Evolutionary conservation across 37 sponge, comb jelly and placozoan genomes (phyloP), one percentile per base, ranked within the genome.

Genomic region (Dysidea cf. avara): DNA sequence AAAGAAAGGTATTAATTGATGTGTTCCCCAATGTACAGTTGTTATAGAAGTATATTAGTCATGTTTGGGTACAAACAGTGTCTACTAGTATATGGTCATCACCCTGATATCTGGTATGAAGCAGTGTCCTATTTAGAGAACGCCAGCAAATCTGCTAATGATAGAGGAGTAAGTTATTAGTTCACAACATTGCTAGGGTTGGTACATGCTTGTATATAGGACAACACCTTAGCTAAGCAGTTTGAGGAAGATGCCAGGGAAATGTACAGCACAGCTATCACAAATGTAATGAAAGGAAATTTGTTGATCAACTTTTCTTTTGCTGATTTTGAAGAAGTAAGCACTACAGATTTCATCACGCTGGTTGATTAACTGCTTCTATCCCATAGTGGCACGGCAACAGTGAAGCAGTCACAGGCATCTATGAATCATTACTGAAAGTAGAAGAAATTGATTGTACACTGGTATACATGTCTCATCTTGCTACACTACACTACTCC

Each of bases 241-340:
- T 77, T 84, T 82, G 75, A 66, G 3, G 81, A 91, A 46, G 89
- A 95, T 49, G 86, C 80, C 0, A 35, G 78, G 6, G 53, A 80
- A 3, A 56, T 93, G 55, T 97, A 87, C 75, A 82, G 87, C 32
- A 67, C 83, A 34, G 93, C 91, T 37, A 76, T 54, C 30, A 28
- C 64, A 24, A 68, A 66, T 2, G 78, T 74, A 21, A 81, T 97
- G 43, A 74, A 81, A 22, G 48, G 81, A 43, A 88, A 66, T 69
- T 69, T 84, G 17, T 71, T 97, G 20, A 72, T 97, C 1, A 77
- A 97, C 80, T 97, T 93, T 85, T 91, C 98, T 1, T 90, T 64
- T 81, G 89, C 92, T 4, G 98, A 97, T 76, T 93, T 90, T 90
- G 94, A 93, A 80, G 94, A 97, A 74, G 91, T 90, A 37, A 63